These are phyloP conservation scores for Desoria tigrina DNA, from an alignment of 2,888 invertebrate genomes.

Conservation along the genomic window DNA sequence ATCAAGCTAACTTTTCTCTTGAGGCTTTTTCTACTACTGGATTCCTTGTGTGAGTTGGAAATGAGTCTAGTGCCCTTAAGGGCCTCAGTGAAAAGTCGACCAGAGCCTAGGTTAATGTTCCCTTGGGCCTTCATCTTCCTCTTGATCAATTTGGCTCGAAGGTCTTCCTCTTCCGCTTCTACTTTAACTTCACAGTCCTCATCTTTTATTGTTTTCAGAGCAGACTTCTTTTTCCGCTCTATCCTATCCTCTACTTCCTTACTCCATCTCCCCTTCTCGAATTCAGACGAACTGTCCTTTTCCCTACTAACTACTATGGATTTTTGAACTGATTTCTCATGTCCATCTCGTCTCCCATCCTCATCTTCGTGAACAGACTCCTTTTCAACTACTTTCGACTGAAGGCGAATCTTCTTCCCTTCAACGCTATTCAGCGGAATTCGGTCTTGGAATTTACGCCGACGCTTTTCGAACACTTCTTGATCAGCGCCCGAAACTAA, in stretches of 20 bases:
- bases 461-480: slow-evolving; percentile 7
- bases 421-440: neutral
- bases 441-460: slow-evolving; percentile 7
- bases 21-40: neutral
- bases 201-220: neutral
- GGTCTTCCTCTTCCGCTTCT: slow-evolving; percentile 11
- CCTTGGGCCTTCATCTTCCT: slow-evolving; percentile 6
- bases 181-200: neutral
- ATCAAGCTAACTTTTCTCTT: slow-evolving; percentile 18
- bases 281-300: neutral
- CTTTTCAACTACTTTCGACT: neutral
- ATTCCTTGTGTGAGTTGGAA: neutral
- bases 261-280: neutral
- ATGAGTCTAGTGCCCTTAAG: slow-evolving; percentile 9
- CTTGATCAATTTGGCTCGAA: slow-evolving; percentile 14
- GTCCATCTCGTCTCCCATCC: neutral
- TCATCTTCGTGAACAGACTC: neutral
- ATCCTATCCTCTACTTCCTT: neutral
- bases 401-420: slow-evolving; percentile 13
- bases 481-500: slow-evolving; percentile 10
- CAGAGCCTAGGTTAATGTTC: neutral
- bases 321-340: neutral
- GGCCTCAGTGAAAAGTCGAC: slow-evolving; percentile 12
- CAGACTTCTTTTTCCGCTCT: neutral
- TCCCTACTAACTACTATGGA: neutral